Evolutionary conservation across 2,888 invertebrate genomes (phyloP).

Genomic region (Rhamnusium bicolor): DNA sequence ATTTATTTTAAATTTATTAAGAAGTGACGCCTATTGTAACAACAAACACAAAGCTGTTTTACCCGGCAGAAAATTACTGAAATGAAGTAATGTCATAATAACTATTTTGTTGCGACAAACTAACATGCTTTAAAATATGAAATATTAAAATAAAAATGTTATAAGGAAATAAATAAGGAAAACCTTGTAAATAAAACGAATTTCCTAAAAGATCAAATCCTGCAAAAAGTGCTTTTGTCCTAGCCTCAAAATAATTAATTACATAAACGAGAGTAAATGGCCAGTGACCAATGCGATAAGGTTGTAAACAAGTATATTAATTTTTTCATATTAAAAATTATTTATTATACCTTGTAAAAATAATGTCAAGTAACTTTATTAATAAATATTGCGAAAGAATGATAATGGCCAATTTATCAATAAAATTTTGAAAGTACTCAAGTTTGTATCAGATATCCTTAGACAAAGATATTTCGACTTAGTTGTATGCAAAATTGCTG

Average conservation of each 20-base stretch:
- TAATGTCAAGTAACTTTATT: background rate
- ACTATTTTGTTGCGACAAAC: no score
- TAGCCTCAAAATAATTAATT: background rate
- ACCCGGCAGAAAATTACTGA: no score
- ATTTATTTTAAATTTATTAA: no score
- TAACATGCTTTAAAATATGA: no score
- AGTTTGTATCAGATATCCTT: background rate
- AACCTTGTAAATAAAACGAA: background rate
- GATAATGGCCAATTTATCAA: background rate
- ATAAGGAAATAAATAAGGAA: background rate
- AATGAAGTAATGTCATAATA: no score
- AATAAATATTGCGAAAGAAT: background rate
- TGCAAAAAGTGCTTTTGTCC: background rate
- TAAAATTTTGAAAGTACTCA: background rate
- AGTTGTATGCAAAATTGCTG: no score
- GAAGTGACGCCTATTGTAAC: no score
- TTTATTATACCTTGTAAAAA: background rate
- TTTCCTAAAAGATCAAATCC: background rate
- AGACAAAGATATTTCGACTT: background rate
- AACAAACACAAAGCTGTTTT: no score
- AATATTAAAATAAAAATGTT: no score
- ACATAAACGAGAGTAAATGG: background rate
- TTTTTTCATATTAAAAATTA: background rate
- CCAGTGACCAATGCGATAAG: background rate
- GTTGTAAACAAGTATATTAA: background rate